These are phyloP conservation scores for Gymnocephalus cernua DNA, from an alignment of 2,113 vertebrate genomes.

Conservation along the genomic window DNA sequence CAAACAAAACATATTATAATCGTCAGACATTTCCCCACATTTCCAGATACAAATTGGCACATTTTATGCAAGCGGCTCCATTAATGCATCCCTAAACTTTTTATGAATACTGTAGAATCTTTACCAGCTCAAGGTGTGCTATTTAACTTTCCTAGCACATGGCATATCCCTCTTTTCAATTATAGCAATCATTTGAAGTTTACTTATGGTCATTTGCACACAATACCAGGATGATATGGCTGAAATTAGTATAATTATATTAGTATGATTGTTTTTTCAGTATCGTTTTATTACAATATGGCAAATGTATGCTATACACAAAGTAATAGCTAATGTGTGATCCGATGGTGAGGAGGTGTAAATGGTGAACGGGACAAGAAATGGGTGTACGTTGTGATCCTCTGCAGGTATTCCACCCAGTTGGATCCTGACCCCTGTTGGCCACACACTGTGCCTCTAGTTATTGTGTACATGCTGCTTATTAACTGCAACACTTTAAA, in stretches of 20 bases:
- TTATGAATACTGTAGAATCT: background rate
- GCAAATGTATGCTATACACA: background rate
- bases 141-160: background rate
- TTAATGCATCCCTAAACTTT: background rate
- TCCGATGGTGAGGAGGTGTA: background rate
- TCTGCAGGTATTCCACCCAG: slow-evolving; percentile 87
- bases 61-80: background rate
- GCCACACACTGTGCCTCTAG: slow-evolving; percentile 86
- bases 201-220: background rate
- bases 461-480: slow-evolving; percentile 86
- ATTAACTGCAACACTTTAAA: slow-evolving; percentile 88
- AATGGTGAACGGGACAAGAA: background rate
- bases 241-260: background rate
- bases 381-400: background rate
- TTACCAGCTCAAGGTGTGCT: background rate
- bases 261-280: background rate
- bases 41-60: background rate
- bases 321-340: background rate
- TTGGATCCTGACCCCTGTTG: slow-evolving; percentile 94
- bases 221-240: background rate
- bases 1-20: background rate
- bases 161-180: no score
- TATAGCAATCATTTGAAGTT: background rate
- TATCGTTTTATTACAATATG: background rate
- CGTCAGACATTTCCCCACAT: background rate